Evolutionary conservation across 2,113 vertebrate species (phyloP).

Genomic region (Erpornis zantholeuca): DNA sequence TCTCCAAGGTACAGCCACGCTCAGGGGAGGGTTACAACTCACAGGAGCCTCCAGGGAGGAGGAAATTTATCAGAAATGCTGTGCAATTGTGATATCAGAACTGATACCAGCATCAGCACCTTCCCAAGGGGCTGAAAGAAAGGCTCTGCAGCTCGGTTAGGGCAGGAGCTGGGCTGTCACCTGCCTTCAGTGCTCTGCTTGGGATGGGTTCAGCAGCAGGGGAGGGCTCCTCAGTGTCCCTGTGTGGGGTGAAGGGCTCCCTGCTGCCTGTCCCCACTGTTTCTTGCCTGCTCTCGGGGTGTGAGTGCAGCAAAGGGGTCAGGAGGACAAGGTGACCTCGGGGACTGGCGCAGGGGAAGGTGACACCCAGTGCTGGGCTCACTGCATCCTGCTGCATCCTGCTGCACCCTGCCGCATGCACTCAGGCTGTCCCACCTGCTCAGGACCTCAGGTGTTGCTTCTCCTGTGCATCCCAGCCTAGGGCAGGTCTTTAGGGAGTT

Average conservation of each 20-base stretch:
- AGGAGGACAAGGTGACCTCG: not conserved
- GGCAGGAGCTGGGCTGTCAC: not conserved
- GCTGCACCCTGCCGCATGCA: not conserved
- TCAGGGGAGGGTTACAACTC: not conserved
- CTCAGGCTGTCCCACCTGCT: not conserved
- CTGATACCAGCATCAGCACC: not conserved
- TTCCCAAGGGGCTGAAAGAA: not conserved
- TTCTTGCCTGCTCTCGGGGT: rapidly evolving
- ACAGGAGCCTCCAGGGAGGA: not conserved
- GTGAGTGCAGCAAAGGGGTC: not conserved
- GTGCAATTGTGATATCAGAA: not conserved
- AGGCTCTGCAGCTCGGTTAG: not conserved
- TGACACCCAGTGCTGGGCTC: not conserved
- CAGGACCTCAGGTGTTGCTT: not conserved
- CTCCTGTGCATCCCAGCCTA: not conserved
- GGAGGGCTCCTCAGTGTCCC: not conserved
- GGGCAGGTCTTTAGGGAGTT: not conserved
- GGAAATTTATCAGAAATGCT: not conserved
- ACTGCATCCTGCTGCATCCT: not conserved
- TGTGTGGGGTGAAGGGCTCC: not conserved
- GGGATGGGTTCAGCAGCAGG: not conserved
- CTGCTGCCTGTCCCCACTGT: not conserved
- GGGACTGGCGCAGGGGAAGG: not conserved
- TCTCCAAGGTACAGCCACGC: constrained; percentile 88
- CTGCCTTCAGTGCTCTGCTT: not conserved